These are phyloP conservation scores for Phenganax subtilis DNA, from an alignment of 92 coral and sea anemone genomes.

Conservation along the genomic window DNA sequence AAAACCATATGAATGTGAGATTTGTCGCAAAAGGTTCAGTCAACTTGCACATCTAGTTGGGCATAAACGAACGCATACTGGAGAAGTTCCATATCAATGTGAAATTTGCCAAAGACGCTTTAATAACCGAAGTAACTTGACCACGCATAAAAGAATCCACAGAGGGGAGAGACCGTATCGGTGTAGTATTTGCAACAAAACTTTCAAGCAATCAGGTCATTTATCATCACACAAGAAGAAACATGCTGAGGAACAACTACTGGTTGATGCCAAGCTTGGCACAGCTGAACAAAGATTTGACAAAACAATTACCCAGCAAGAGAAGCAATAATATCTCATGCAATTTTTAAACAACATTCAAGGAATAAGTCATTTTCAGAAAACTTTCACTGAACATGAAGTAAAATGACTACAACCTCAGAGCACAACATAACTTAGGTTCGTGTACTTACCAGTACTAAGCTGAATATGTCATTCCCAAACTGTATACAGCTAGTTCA, in stretches of 20 bases:
- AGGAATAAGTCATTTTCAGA: no score
- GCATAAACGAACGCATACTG: slow-evolving; percentile 15
- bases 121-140: slow-evolving; percentile 18
- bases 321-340: background rate
- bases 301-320: background rate
- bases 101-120: slow-evolving; percentile 3
- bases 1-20: slow-evolving; percentile 20
- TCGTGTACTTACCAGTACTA: no score
- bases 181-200: slow-evolving; percentile 12
- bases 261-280: background rate
- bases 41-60: slow-evolving; percentile 19
- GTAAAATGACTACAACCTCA: no score
- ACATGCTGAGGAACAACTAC: slow-evolving; percentile 7
- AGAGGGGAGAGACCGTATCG: slow-evolving; percentile 7
- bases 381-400: no score
- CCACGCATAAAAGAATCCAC: slow-evolving; percentile 14
- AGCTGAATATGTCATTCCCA: no score
- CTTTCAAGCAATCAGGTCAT: slow-evolving; percentile 17
- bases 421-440: no score
- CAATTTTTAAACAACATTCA: background rate
- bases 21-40: slow-evolving; percentile 7
- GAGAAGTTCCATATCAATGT: slow-evolving; percentile 17
- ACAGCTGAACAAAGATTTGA: background rate
- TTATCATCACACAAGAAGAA: slow-evolving; percentile 13
- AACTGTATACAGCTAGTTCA: no score